These are phyloP conservation scores for Drosophila heteroneura DNA, from an alignment of 2,888 invertebrate genomes.

Conservation along the genomic window DNA sequence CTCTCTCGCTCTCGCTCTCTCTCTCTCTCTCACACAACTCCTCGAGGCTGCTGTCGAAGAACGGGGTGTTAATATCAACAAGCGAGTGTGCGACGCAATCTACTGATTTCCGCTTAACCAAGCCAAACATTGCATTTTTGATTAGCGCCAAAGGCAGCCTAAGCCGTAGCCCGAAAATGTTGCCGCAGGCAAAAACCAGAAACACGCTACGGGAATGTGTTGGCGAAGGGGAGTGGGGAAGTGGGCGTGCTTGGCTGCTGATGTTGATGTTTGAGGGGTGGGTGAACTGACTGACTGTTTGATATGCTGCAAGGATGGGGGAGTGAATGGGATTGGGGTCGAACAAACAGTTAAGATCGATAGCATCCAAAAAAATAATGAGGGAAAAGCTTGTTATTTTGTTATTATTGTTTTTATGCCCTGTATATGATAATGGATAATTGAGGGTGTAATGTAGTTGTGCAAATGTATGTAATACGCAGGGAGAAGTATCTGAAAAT, in stretches of 20 bases:
- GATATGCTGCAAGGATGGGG: conserved; percentile 8
- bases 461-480: background rate
- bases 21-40: background rate
- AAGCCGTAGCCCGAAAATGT: conserved; percentile 55
- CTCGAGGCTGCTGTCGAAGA: conserved; percentile 5
- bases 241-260: conserved; percentile 42
- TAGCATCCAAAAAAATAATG: conserved; percentile 37
- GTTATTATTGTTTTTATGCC: conserved; percentile 35
- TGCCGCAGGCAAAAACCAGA: conserved; percentile 48
- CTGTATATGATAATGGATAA: background rate
- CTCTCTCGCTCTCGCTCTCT: background rate
- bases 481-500: background rate
- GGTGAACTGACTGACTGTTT: conserved; percentile 27
- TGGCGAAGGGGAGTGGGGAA: background rate
- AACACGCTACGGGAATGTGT: conserved; percentile 12
- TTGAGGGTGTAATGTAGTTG: background rate
- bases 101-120: conserved; percentile 82
- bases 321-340: background rate
- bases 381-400: conserved; percentile 40
- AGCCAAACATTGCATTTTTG: conserved; percentile 82
- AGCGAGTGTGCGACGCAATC: conserved; percentile 76
- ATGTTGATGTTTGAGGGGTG: conserved; percentile 37
- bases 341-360: conserved; percentile 42
- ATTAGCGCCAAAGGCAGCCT: conserved; percentile 68
- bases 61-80: conserved; percentile 78